Evolutionary conservation across 2,113 vertebrate genomes (phyloP).

Genomic region (Chaenocephalus aceratus): DNA sequence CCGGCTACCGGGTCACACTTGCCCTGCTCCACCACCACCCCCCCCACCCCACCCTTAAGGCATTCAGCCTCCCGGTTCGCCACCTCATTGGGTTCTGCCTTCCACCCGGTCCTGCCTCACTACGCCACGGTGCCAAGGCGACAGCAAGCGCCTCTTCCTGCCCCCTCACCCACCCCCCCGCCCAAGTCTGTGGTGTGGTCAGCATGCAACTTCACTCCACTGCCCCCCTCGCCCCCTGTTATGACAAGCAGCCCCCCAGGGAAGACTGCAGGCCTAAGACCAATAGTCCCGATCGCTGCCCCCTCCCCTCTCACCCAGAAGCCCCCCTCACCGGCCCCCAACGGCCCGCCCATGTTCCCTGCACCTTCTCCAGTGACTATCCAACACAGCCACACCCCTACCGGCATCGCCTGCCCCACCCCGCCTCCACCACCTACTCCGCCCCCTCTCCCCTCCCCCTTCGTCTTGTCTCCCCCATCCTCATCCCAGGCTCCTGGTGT

Average conservation of each 20-base stretch:
- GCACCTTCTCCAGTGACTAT: constrained; percentile 84
- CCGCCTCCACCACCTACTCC: constrained; percentile 84
- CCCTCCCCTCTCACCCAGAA: constrained; percentile 89
- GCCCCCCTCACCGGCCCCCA: constrained; percentile 85
- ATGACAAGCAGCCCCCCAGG: constrained; percentile 98
- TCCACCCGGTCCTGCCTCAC: constrained; percentile 97
- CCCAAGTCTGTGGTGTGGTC: constrained; percentile 87
- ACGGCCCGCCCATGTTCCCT: constrained; percentile 81
- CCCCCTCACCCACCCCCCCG: constrained; percentile 68
- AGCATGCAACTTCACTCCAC: constrained; percentile 89
- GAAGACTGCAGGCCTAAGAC: constrained; percentile 92
- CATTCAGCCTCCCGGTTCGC: constrained; percentile 97
- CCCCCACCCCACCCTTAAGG: constrained; percentile 94
- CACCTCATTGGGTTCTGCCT: constrained; percentile 96
- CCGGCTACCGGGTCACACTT: constrained; percentile 77
- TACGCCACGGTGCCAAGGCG: constrained; percentile 94
- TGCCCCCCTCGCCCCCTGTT: constrained; percentile 95
- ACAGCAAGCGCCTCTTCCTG: constrained; percentile 81
- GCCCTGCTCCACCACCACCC: constrained; percentile 85
- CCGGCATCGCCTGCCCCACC: constrained; percentile 76
- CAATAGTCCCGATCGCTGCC: constrained; percentile 89
- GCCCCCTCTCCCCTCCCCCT: constrained; percentile 84
- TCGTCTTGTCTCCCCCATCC: constrained; percentile 85
- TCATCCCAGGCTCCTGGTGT: constrained; percentile 98
- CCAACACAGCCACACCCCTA: constrained; percentile 83